Percentiles rank a stretch among this genome's conserved stretches.
Conservation (phyloP, 2,888 invertebrate species). For the Cantharis nigra region DNA sequence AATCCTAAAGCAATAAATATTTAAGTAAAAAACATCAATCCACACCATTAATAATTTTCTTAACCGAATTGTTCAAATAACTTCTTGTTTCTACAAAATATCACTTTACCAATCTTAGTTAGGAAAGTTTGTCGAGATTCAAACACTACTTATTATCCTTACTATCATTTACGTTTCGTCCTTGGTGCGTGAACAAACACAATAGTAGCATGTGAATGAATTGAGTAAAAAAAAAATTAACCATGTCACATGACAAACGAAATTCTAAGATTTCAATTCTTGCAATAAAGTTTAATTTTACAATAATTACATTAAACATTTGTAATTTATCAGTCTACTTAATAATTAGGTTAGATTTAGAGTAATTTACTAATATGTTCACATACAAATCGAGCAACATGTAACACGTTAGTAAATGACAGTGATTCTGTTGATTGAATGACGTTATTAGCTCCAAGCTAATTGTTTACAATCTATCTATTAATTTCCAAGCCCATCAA, state of each 20-base stretch:
- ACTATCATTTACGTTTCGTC: too few relatives aligned
- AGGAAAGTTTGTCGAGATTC: not conserved
- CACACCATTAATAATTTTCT: not conserved
- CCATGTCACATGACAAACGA: too few relatives aligned
- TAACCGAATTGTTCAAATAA: not conserved
- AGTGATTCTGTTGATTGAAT: slow-evolving; percentile 28
- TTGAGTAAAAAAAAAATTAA: too few relatives aligned
- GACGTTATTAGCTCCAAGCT: slow-evolving; percentile 25
- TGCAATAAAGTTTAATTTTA: too few relatives aligned
- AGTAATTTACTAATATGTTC: slow-evolving; percentile 11
- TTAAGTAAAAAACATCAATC: slow-evolving; percentile 32
- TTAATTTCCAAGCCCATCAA: not conserved
- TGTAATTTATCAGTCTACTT: not conserved
- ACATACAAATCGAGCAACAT: slow-evolving; percentile 22
- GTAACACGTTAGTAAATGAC: slow-evolving; percentile 25
- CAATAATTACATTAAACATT: not conserved
- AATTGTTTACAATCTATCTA: slow-evolving; percentile 22
- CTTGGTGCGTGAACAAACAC: too few relatives aligned
- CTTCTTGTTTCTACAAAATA: not conserved
- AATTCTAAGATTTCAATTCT: too few relatives aligned
- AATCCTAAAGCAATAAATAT: slow-evolving; percentile 67
- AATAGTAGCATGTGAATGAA: too few relatives aligned
- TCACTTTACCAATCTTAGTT: not conserved
- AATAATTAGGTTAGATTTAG: slow-evolving; percentile 17
- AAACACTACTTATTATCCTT: too few relatives aligned